Evolutionary conservation across 2,113 vertebrate species (phyloP), one percentile per base, ranked within the genome.

Genomic region (Tapirus terrestris): DNA sequence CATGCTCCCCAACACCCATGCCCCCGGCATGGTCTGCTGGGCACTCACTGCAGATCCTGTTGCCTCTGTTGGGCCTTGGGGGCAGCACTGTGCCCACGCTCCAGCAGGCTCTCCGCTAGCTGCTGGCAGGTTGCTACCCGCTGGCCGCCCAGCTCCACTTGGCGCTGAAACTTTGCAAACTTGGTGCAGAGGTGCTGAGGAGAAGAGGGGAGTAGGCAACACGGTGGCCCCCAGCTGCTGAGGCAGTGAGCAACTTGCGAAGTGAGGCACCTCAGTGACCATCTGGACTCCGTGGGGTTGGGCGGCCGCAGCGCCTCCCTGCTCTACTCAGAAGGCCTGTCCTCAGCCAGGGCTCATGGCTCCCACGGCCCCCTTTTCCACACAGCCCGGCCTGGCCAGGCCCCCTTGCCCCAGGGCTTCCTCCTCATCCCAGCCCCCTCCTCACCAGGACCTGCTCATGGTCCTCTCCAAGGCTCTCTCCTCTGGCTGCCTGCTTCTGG

Each of bases 381-480:
- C 10, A 25, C 16, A 7, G 56, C 21, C 70, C 39, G 2, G 3
- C n/a, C 6, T 20, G 18, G 48, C 31, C 12, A 18, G 9, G 5
- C 39, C 25, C 31, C 53, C 9, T 12, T 1, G 2, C 4, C 33
- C 12, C 12, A 10, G 60, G 6, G 17, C 6, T 2, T 33, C 61
- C 29, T 61, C 65, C 43, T 2, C 39, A 23, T 14, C 39, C 70
- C 3, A 1, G 25, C 45, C 51, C 68, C 21, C 36, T 45, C 31
- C 98, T 99, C 86, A 99, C 99, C 99, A 99, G 98, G 31, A 99
- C 96, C 1, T 99, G 98, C 17, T 99, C 98, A 36, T 99, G 98
- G 98, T 99, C 98, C 36, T 98, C 99, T 89, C 99, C 99, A 17
- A 99, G 99, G 98, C 99, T 98, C 84, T 99, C 99, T 29, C 8